A percentile compares a stretch with the other conserved stretches of the same genome.
phyloP scores from a whole-genome alignment of 2,888 invertebrate species.

The Chrysopilus asiliformis region DNA sequence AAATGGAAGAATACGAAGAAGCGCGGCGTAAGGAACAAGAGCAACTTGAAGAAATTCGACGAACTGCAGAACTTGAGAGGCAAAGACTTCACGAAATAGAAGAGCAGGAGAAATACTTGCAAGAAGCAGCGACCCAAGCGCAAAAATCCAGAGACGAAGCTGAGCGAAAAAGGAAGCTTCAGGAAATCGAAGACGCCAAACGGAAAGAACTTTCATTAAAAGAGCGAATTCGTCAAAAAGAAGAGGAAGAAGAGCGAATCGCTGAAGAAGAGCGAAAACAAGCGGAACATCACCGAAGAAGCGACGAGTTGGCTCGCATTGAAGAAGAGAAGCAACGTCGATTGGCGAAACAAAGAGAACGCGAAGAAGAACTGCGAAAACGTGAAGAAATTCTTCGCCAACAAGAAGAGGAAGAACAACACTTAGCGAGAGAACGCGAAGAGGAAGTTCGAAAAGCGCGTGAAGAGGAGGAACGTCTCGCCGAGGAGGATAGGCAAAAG shows the following conservation, averaged over 20 bases:
- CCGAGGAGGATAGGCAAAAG: not conserved
- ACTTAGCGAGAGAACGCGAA: not conserved
- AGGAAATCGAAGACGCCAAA: too few species aligned
- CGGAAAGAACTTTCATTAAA: too few species aligned
- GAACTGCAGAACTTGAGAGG: too few species aligned
- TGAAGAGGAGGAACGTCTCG: not conserved
- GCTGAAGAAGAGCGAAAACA: constrained; percentile 2
- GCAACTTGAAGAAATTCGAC: too few species aligned
- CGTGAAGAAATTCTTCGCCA: not conserved
- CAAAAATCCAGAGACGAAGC: too few species aligned
- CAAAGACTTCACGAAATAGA: too few species aligned
- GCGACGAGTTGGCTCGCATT: constrained; percentile 1
- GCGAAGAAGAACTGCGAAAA: not conserved
- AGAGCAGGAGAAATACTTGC: too few species aligned
- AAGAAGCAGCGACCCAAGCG: too few species aligned
- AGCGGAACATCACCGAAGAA: constrained; percentile 1
- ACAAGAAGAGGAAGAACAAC: not conserved
- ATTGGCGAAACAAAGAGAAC: not conserved
- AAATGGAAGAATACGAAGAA: not conserved
- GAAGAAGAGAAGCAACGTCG: constrained; percentile 1
- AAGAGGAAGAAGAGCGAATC: not conserved
- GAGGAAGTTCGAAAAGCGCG: too few species aligned
- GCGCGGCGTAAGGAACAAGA: too few species aligned
- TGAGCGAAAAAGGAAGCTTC: not conserved
- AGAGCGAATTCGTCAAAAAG: too few species aligned